These are phyloP conservation scores for Lepas anatifera DNA, from an alignment of 2,888 invertebrate genomes.

Conservation along the genomic window DNA sequence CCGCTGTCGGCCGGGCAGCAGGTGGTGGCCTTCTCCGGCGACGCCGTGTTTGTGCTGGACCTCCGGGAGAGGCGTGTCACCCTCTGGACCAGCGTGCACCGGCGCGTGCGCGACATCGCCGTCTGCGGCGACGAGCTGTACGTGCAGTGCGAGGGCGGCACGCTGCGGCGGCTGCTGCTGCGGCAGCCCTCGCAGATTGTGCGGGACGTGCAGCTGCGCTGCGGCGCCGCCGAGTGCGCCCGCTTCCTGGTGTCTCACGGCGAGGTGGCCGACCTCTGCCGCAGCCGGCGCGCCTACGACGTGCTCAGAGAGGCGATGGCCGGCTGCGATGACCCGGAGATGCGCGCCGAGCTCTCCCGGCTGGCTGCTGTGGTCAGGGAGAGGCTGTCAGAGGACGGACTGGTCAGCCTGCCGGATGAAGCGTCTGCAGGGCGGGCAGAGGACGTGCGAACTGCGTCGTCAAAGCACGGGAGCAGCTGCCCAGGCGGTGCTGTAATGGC, in stretches of 20 bases:
- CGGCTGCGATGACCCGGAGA: not conserved
- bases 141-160: constrained; percentile 3
- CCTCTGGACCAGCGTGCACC: constrained; percentile 4
- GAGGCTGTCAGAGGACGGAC: not conserved
- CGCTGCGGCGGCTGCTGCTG: not conserved
- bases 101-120: not conserved
- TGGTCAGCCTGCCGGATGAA: too few species aligned
- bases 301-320: not conserved
- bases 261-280: not conserved
- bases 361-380: not conserved
- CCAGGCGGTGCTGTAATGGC: too few species aligned
- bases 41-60: not conserved
- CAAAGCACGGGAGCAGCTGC: too few species aligned
- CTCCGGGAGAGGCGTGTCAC: not conserved
- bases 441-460: too few species aligned
- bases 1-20: not conserved
- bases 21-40: not conserved
- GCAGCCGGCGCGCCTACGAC: not conserved
- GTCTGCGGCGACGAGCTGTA: not conserved
- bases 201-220: not conserved
- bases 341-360: constrained; percentile 35
- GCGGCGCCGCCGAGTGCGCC: not conserved
- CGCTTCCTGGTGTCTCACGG: not conserved
- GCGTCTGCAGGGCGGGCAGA: too few species aligned
- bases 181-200: not conserved